Percentiles rank a stretch among this genome's conserved stretches.
These are phyloP conservation scores for Meteorus sp. DNA, from an alignment of 1,140 invertebrate genomes.

Conservation along the genomic window DNA sequence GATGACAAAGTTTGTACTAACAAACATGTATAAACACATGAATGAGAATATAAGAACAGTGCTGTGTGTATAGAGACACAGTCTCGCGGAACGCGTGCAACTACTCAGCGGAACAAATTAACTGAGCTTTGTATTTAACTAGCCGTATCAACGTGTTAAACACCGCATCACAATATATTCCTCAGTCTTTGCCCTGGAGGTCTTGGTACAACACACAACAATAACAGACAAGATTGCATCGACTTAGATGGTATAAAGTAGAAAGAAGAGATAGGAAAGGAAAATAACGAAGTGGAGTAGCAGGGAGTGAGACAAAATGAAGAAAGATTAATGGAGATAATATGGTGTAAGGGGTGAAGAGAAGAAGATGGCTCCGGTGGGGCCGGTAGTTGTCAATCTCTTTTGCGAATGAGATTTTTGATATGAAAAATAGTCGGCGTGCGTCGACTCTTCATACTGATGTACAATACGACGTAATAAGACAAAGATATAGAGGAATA, in stretches of 20 bases:
- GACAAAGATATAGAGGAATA: too few relatives aligned
- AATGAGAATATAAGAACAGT: background rate
- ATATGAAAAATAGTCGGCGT: constrained; percentile 3
- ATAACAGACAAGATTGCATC: constrained; percentile 6
- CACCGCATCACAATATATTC: too few relatives aligned
- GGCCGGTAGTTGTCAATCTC: constrained; percentile 31
- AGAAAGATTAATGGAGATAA: too few relatives aligned
- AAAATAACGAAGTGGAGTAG: constrained; percentile 9
- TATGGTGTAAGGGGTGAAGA: constrained; percentile 14
- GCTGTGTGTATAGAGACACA: background rate
- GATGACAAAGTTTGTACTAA: too few relatives aligned
- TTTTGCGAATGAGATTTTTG: constrained; percentile 23
- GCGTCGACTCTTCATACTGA: constrained; percentile 1
- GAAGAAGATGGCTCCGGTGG: constrained; percentile 6
- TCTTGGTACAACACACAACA: background rate
- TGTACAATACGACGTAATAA: too few relatives aligned
- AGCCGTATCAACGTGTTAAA: constrained; percentile 29
- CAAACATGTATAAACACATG: background rate
- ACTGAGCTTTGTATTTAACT: constrained; percentile 31
- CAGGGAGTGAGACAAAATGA: constrained; percentile 11
- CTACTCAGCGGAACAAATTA: constrained; percentile 31
- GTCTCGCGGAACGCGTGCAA: constrained; percentile 12
- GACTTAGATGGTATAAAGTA: background rate
- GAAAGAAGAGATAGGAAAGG: constrained; percentile 3
- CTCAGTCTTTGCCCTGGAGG: too few relatives aligned